These are phyloP conservation scores for Nemotelus pantherinus DNA, from an alignment of 2,888 invertebrate genomes.

Conservation along the genomic window DNA sequence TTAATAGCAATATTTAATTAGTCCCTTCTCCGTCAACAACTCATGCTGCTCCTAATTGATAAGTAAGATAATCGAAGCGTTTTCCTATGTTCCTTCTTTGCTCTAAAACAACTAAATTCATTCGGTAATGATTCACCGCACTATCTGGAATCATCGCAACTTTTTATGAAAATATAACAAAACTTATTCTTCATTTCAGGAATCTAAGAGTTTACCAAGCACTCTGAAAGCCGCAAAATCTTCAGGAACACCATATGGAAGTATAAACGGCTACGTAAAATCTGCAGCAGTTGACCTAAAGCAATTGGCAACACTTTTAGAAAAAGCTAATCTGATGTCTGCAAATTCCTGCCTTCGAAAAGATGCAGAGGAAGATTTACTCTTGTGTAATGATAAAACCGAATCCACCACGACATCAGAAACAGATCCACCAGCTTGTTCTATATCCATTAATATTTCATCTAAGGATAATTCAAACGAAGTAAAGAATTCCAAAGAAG, in stretches of 20 bases:
- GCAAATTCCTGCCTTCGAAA: slow-evolving; percentile 42
- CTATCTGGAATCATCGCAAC: too few relatives aligned
- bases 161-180: too few relatives aligned
- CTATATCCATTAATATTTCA: background rate
- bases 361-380: slow-evolving; percentile 48
- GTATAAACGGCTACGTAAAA: slow-evolving; percentile 56
- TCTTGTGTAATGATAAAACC: slow-evolving; percentile 41
- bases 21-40: too few relatives aligned
- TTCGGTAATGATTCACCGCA: too few relatives aligned
- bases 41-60: too few relatives aligned
- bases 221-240: slow-evolving; percentile 58
- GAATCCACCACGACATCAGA: background rate
- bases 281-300: slow-evolving; percentile 45
- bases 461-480: background rate
- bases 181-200: slow-evolving; percentile 39
- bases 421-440: background rate
- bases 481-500: background rate
- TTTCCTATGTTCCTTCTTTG: too few relatives aligned
- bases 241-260: slow-evolving; percentile 60
- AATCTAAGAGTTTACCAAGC: slow-evolving; percentile 51
- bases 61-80: too few relatives aligned
- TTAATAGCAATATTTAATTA: too few relatives aligned
- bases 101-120: too few relatives aligned
- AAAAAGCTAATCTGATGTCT: slow-evolving; percentile 48
- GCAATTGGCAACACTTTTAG: slow-evolving; percentile 33